Conservation (phyloP, 2,888 invertebrate species). For the Phania funesta region DNA sequence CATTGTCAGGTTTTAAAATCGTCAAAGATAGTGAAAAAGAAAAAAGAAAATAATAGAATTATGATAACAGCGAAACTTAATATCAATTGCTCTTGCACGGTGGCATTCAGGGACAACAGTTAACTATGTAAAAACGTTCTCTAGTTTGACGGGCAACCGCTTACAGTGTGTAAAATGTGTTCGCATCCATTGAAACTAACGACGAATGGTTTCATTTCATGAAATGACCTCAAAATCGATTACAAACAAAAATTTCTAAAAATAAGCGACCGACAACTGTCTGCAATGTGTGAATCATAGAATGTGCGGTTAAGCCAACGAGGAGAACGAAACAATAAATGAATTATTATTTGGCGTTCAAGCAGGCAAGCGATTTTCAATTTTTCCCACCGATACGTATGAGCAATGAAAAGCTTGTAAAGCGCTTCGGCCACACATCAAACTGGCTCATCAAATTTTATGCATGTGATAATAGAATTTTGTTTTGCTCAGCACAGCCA, state of each 20-base stretch:
- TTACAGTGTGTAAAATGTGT: conserved; percentile 44
- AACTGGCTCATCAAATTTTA: no score
- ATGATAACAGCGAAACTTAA: neutral
- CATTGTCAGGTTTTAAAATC: conserved; percentile 25
- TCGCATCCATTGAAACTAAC: no score
- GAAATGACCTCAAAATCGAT: conserved; percentile 69
- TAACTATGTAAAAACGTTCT: neutral
- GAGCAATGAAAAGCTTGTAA: no score
- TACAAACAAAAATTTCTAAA: conserved; percentile 59
- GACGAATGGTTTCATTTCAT: conserved; percentile 61
- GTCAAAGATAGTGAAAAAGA: conserved; percentile 10
- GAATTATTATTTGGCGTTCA: neutral
- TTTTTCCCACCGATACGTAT: no score
- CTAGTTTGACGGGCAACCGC: conserved; percentile 4
- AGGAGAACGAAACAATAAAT: neutral
- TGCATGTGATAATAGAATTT: no score
- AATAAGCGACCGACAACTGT: conserved; percentile 36
- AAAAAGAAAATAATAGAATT: neutral
- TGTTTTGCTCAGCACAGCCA: no score
- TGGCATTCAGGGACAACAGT: neutral
- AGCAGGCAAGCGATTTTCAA: no score
- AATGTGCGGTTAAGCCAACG: neutral
- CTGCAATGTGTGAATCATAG: neutral
- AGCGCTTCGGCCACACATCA: no score
- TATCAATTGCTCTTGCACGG: neutral